A percentile compares a stretch with the other conserved stretches of the same genome.
These are phyloP conservation scores for Myotis myotis DNA, from an alignment of 2,797 vertebrate species.

Conservation along the genomic window DNA sequence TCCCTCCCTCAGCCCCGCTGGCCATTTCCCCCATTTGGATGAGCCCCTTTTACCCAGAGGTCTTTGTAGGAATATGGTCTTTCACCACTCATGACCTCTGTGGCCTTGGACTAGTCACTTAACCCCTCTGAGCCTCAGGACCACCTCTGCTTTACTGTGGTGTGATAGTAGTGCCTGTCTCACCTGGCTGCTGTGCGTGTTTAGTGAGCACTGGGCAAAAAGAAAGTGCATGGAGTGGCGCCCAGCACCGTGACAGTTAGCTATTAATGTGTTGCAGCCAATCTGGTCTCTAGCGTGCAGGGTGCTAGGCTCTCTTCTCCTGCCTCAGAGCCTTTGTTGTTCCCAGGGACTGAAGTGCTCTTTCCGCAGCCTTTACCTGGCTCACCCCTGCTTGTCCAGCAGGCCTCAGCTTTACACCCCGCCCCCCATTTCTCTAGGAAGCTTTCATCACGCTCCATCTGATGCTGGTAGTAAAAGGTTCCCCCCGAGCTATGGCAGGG, in stretches of 20 bases:
- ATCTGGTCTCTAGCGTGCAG: not conserved
- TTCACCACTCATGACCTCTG: not conserved
- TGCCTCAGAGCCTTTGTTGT: not conserved
- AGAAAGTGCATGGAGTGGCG: not conserved
- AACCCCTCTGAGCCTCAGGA: too few species aligned
- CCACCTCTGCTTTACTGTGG: not conserved
- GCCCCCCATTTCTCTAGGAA: not conserved
- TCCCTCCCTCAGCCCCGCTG: not conserved
- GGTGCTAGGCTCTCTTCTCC: not conserved
- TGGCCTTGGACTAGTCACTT: not conserved
- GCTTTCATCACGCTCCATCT: not conserved
- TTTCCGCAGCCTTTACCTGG: not conserved
- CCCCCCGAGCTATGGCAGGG: not conserved
- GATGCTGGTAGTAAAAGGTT: not conserved
- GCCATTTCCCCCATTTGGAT: not conserved
- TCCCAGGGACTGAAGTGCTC: not conserved
- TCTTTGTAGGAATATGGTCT: not conserved
- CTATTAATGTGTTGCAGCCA: not conserved
- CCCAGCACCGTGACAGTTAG: not conserved
- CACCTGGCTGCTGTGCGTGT: fast-evolving
- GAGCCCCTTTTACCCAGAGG: not conserved
- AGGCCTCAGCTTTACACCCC: not conserved
- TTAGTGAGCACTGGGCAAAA: not conserved
- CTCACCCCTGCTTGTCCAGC: not conserved
- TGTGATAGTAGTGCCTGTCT: not conserved